phyloP scores from a whole-genome alignment of 1,140 invertebrate genomes.

The Agraylea sexmaculata region DNA sequence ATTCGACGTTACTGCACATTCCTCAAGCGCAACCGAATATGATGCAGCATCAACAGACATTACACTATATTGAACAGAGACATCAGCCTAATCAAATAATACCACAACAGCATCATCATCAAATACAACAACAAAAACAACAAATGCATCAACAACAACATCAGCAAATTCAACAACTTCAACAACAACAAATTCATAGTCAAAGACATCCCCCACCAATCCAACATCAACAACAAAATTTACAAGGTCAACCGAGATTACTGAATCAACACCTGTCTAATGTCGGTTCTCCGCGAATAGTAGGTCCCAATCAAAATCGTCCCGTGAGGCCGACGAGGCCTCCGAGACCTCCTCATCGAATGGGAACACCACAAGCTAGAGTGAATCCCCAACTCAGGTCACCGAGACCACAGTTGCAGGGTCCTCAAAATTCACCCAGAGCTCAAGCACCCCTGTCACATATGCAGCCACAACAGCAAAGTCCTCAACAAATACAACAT shows the following conservation, averaged over 20 bases:
- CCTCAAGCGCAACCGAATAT: slow-evolving; percentile 10
- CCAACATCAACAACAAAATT: slow-evolving; percentile 23
- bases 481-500: slow-evolving; percentile 10
- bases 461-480: slow-evolving; percentile 10
- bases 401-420: too few relatives aligned
- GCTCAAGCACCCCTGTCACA: too few relatives aligned
- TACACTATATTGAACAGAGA: slow-evolving; percentile 27
- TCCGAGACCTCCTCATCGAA: too few relatives aligned
- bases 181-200: slow-evolving; percentile 33
- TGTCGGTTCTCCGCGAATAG: slow-evolving; percentile 23
- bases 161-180: slow-evolving; percentile 27
- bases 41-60: slow-evolving; percentile 28
- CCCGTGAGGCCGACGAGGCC: too few relatives aligned
- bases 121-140: slow-evolving; percentile 18
- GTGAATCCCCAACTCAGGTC: too few relatives aligned
- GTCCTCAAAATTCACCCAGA: too few relatives aligned
- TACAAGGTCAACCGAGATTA: slow-evolving; percentile 24
- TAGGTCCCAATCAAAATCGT: too few relatives aligned
- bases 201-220: slow-evolving; percentile 30
- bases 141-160: slow-evolving; percentile 11
- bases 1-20: slow-evolving; percentile 14
- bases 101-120: slow-evolving; percentile 32
- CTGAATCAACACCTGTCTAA: slow-evolving; percentile 24
- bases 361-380: too few relatives aligned
- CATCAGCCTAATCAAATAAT: slow-evolving; percentile 37